Percentiles rank a stretch among this genome's conserved stretches.
Conservation (phyloP, 2,113 vertebrate genomes). For the Osmerus eperlanus region DNA sequence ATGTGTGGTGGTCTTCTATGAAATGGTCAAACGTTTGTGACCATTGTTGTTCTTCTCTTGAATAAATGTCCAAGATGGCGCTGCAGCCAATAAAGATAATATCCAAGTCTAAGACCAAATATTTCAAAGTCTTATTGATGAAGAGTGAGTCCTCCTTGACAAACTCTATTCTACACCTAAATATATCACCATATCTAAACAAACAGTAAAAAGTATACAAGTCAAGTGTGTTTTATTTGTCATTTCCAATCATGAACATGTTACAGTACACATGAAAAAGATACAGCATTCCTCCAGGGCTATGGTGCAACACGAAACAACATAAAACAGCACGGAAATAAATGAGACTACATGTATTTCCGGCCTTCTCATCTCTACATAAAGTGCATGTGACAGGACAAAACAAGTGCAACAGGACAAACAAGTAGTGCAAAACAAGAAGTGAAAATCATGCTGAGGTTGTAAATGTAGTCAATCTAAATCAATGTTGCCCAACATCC, state of each 20-base stretch:
- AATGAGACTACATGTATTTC: no score
- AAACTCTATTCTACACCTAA: slow-evolving; percentile 52
- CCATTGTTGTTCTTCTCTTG: slow-evolving; percentile 33
- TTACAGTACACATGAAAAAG: no score
- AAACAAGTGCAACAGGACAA: slow-evolving; percentile 43
- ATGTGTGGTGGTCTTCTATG: slow-evolving; percentile 42
- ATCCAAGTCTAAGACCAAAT: slow-evolving; percentile 51
- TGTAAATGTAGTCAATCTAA: background rate
- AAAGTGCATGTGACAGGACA: no score
- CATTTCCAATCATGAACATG: no score
- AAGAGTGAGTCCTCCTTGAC: slow-evolving; percentile 23
- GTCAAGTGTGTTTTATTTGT: no score
- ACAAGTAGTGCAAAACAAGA: slow-evolving; percentile 61
- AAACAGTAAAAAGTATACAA: slow-evolving; percentile 71
- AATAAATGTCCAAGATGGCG: slow-evolving; percentile 67
- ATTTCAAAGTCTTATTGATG: slow-evolving; percentile 25
- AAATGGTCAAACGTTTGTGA: slow-evolving; percentile 61
- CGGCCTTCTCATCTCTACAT: no score
- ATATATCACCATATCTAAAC: slow-evolving; percentile 72
- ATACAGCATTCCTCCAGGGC: no score
- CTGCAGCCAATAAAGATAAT: slow-evolving; percentile 58
- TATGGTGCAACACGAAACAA: no score
- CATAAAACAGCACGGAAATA: no score
- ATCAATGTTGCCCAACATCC: slow-evolving; percentile 61
- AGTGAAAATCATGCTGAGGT: slow-evolving; percentile 61